Evolutionary conservation across 1,140 invertebrate species (phyloP), one percentile per base, ranked within the genome.

Genomic region (Propsilocerus akamusi): DNA sequence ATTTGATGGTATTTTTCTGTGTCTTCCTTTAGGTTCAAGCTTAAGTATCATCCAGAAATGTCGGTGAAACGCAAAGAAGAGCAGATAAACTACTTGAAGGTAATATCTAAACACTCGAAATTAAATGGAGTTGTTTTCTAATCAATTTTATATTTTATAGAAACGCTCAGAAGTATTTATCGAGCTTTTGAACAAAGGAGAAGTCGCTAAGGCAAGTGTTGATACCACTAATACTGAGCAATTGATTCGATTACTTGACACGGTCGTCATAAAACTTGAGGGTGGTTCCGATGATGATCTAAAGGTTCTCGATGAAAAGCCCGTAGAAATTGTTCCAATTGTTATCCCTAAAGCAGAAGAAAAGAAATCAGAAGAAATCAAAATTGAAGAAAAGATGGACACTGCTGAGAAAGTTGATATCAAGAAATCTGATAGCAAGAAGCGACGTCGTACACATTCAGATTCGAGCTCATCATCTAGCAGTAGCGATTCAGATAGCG

Each of bases 21-120:
- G 49, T 50, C 50, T 51, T 56, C 24, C 32, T 69, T 46, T 67
- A 99, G 96, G 96, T 99, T 99, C 73, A 94, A 95, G 68, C 80
- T 89, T 54, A 98, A 98, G 70, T 99, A 98, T 65, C 94, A 98
- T 70, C 96, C 96, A 4, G 93, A 97, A 69, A 93, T 97, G 59
- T 90, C 85, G 48, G 74, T 86, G 6, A 94, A 88, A 67, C 72
- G 87, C 32, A 91, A 88, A 68, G 83, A 91, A 25, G 93, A 97
- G 64, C 84, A 93, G 56, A 69, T 81, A 11, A 65, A 68, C 49
- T 82, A 86, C 48, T 70, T 98, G 10, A 86, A 94, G 70, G 86
- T 90, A 73, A 59, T 30, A n/a, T 30, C 28, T n/a, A 30, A 11
- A 30, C 28, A 8, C 50, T 46, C 32, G 28, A 50, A 51, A 34